A percentile compares a stretch with the other conserved stretches of the same genome.
phyloP scores from a whole-genome alignment of 2,797 vertebrate genomes.

The Rhinoraja longicauda region DNA sequence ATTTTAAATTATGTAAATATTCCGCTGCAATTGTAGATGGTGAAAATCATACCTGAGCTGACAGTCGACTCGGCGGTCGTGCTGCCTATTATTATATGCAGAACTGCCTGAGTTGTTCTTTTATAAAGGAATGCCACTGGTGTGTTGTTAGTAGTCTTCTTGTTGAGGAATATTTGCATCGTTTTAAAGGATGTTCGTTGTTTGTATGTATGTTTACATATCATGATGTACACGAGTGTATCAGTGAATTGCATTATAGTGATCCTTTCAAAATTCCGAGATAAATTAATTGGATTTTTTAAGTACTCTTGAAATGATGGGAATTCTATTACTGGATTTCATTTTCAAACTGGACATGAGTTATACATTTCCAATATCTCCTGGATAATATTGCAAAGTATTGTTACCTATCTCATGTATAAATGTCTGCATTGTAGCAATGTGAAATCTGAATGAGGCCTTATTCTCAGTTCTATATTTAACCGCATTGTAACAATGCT shows the following conservation, averaged over 20 bases:
- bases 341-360: not conserved
- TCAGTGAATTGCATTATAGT: not conserved
- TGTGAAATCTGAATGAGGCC: not conserved
- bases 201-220: conserved; percentile 5
- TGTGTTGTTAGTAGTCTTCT: conserved; percentile 32
- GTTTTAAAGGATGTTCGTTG: not conserved
- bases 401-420: not conserved
- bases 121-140: conserved; percentile 35
- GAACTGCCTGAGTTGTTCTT: not conserved
- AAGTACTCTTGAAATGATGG: not conserved
- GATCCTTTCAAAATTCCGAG: not conserved
- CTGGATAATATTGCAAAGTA: not conserved
- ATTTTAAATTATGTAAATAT: conserved; percentile 2
- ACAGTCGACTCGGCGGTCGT: not conserved
- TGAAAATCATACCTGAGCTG: conserved; percentile 19
- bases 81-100: not conserved
- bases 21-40: conserved; percentile 27
- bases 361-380: not conserved
- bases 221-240: not conserved
- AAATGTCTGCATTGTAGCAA: conserved; percentile 5
- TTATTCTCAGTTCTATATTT: not conserved
- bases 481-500: conserved; percentile 33
- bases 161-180: conserved; percentile 20
- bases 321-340: not conserved
- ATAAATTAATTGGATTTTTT: not conserved